These are phyloP conservation scores for Parelbella ahira DNA, from an alignment of 2,888 invertebrate species.

Conservation along the genomic window DNA sequence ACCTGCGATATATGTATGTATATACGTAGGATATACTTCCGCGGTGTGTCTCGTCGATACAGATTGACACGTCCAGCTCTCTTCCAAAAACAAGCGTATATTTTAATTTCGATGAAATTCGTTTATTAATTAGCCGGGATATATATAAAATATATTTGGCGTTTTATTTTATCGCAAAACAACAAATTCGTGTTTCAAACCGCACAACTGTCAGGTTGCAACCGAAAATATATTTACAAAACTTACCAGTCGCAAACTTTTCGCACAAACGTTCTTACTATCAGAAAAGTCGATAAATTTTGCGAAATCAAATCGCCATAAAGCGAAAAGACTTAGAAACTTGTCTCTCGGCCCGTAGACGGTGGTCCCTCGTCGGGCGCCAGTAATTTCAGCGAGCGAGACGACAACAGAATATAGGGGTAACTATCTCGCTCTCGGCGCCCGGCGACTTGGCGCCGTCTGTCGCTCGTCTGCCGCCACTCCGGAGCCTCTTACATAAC, in stretches of 20 bases:
- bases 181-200: too few relatives aligned
- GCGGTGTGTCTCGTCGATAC: too few relatives aligned
- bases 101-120: too few relatives aligned
- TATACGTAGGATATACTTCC: too few relatives aligned
- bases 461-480: constrained; percentile 56
- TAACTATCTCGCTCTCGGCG: constrained; percentile 43
- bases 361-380: constrained; percentile 21
- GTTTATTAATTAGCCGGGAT: too few relatives aligned
- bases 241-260: constrained; percentile 2
- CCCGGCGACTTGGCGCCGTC: constrained; percentile 80
- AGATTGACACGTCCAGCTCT: too few relatives aligned
- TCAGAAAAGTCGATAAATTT: constrained; percentile 22
- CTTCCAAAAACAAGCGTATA: too few relatives aligned
- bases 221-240: constrained; percentile 18
- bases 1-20: too few relatives aligned
- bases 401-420: not conserved
- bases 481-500: constrained; percentile 67
- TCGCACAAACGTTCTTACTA: constrained; percentile 7
- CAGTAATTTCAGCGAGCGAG: constrained; percentile 16
- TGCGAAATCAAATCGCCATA: constrained; percentile 24
- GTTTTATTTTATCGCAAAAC: too few relatives aligned
- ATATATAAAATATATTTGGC: too few relatives aligned
- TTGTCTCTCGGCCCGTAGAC: constrained; percentile 17
- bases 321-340: constrained; percentile 23
- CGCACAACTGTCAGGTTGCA: too few relatives aligned